Evolutionary conservation across 1,140 invertebrate genomes (phyloP).

Genomic region (Drosophila lacteicornis): DNA sequence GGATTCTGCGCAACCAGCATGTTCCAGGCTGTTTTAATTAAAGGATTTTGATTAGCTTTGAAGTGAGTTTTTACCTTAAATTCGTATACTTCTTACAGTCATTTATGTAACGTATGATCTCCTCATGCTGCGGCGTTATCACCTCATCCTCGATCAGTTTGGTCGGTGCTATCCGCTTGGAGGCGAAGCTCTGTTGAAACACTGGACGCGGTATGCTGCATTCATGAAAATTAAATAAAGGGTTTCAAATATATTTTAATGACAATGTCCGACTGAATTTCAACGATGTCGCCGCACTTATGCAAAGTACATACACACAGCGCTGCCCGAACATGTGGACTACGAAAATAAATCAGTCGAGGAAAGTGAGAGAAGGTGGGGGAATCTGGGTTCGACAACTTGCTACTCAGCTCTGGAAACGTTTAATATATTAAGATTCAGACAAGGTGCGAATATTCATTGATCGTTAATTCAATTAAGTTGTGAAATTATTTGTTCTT

Average conservation of each 20-base stretch:
- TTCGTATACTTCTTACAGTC: slow-evolving; percentile 55
- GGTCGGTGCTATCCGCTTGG: slow-evolving; percentile 75
- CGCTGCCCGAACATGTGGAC: slow-evolving; percentile 38
- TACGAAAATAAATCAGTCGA: slow-evolving; percentile 60
- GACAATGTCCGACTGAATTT: slow-evolving; percentile 24
- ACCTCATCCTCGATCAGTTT: slow-evolving; percentile 81
- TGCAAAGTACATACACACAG: slow-evolving; percentile 41
- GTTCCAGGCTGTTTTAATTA: slow-evolving; percentile 70
- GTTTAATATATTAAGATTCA: slow-evolving; percentile 9
- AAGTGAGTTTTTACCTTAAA: slow-evolving; percentile 29
- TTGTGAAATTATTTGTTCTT: not conserved
- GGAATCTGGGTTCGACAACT: slow-evolving; percentile 27
- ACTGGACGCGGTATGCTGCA: slow-evolving; percentile 85
- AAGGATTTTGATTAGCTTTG: not conserved
- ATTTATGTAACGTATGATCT: slow-evolving; percentile 85
- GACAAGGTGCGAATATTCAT: slow-evolving; percentile 1
- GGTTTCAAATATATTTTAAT: slow-evolving; percentile 31
- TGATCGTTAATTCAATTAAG: not conserved
- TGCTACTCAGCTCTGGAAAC: slow-evolving; percentile 8
- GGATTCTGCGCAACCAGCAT: slow-evolving; percentile 83
- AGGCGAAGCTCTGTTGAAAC: slow-evolving; percentile 84
- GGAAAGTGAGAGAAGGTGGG: slow-evolving; percentile 10
- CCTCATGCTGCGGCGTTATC: slow-evolving; percentile 85
- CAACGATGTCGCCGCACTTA: slow-evolving; percentile 28
- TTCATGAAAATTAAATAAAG: slow-evolving; percentile 37